Percentiles rank a stretch among this genome's conserved stretches.
phyloP scores from a whole-genome alignment of 2,113 vertebrate species.

The Tachycineta bicolor region DNA sequence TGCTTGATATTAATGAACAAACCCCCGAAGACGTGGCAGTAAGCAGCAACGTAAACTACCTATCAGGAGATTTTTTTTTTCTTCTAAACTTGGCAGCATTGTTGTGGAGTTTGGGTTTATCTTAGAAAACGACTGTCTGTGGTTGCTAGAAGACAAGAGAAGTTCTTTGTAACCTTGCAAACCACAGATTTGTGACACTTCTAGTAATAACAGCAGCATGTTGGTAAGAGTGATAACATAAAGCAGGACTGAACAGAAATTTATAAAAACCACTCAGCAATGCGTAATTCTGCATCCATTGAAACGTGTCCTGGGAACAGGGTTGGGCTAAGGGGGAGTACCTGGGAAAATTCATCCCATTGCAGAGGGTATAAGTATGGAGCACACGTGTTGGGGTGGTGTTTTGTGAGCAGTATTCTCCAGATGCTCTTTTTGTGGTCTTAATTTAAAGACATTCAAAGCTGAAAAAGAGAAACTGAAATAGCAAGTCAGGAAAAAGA shows the following conservation, averaged over 20 bases:
- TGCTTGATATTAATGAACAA: not conserved
- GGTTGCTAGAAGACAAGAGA: not conserved
- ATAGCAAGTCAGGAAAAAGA: not conserved
- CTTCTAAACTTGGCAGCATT: not conserved
- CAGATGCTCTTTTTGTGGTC: not conserved
- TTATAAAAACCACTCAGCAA: not conserved
- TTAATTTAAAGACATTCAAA: not conserved
- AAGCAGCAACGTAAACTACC: not conserved
- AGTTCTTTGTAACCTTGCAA: not conserved
- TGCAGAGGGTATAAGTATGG: accelerated
- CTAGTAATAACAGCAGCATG: not conserved
- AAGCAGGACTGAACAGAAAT: not conserved
- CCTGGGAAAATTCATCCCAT: not conserved
- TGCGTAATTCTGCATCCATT: not conserved
- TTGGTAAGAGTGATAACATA: not conserved
- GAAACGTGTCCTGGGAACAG: not conserved
- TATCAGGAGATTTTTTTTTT: not conserved
- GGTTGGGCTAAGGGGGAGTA: not conserved
- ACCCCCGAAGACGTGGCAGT: not conserved
- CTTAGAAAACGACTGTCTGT: not conserved
- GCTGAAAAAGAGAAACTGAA: not conserved
- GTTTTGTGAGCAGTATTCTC: not conserved
- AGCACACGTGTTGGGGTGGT: accelerated
- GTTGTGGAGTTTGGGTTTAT: not conserved
- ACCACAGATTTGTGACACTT: not conserved